phyloP scores from a whole-genome alignment of 2,888 invertebrate genomes.

The Eurytoma californica region DNA sequence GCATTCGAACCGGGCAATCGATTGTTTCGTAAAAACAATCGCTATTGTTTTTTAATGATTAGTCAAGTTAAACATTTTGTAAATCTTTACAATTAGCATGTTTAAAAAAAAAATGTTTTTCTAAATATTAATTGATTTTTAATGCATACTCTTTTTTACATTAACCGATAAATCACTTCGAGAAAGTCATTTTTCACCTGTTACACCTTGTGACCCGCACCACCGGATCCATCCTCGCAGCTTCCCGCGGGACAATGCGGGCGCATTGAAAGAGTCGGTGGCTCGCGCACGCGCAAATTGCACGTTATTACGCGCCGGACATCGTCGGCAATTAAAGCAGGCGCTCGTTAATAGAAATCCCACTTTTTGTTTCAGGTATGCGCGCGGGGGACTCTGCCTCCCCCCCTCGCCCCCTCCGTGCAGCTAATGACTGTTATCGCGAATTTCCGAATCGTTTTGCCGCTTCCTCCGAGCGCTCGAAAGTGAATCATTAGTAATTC shows the following conservation, averaged over 20 bases:
- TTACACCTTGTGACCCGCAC: not conserved
- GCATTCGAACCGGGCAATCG: too few species aligned
- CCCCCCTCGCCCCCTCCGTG: not conserved
- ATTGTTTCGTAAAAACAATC: too few species aligned
- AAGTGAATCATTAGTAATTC: too few species aligned
- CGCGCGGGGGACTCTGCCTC: not conserved
- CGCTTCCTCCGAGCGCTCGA: not conserved
- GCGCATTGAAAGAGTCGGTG: not conserved
- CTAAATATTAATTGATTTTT: too few species aligned
- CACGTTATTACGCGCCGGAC: conserved; percentile 18
- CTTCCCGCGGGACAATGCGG: conserved; percentile 5
- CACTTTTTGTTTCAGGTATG: not conserved
- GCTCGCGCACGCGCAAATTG: not conserved
- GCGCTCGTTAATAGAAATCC: conserved; percentile 15
- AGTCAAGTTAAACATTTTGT: too few species aligned
- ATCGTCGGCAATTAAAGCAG: conserved; percentile 10
- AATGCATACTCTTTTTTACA: too few species aligned
- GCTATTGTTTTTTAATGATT: too few species aligned
- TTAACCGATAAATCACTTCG: too few species aligned
- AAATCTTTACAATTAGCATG: too few species aligned
- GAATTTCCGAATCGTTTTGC: conserved; percentile 22
- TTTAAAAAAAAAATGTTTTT: too few species aligned
- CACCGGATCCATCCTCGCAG: not conserved
- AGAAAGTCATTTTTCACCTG: too few species aligned
- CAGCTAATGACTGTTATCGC: conserved; percentile 23